These are phyloP conservation scores for Drosophila paucipuncta DNA, from an alignment of 2,888 invertebrate species.

Conservation along the genomic window DNA sequence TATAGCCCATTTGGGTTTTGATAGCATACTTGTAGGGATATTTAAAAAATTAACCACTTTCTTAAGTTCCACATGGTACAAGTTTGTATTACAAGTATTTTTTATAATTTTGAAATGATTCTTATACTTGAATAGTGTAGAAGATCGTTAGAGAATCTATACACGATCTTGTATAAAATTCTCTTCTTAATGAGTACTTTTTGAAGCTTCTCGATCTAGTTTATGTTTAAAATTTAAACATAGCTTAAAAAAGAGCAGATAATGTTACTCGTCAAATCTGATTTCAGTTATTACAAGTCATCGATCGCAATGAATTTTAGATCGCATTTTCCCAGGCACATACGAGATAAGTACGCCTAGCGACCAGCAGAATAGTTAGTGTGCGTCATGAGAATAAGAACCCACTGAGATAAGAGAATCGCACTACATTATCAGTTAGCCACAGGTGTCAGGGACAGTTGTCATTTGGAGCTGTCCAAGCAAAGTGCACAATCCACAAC, in stretches of 20 bases:
- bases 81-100: neutral
- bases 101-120: neutral
- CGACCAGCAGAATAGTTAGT: conserved; percentile 24
- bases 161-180: neutral
- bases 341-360: conserved; percentile 28
- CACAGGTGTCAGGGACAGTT: conserved; percentile 37
- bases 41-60: neutral
- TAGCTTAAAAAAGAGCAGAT: neutral
- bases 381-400: conserved; percentile 53
- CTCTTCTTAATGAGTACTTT: neutral
- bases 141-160: neutral
- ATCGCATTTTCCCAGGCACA: conserved; percentile 22
- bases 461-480: conserved; percentile 34
- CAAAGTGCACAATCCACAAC: conserved; percentile 23
- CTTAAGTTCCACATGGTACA: neutral
- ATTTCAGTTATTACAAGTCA: neutral
- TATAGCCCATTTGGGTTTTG: neutral
- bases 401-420: conserved; percentile 45
- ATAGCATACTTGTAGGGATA: conserved; percentile 28
- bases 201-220: neutral
- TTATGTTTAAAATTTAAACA: neutral
- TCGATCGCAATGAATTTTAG: neutral
- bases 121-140: neutral
- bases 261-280: neutral
- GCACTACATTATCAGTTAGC: conserved; percentile 45